phyloP scores from a whole-genome alignment of 2,888 invertebrate genomes.

The Drosophila pseudotalamancana region DNA sequence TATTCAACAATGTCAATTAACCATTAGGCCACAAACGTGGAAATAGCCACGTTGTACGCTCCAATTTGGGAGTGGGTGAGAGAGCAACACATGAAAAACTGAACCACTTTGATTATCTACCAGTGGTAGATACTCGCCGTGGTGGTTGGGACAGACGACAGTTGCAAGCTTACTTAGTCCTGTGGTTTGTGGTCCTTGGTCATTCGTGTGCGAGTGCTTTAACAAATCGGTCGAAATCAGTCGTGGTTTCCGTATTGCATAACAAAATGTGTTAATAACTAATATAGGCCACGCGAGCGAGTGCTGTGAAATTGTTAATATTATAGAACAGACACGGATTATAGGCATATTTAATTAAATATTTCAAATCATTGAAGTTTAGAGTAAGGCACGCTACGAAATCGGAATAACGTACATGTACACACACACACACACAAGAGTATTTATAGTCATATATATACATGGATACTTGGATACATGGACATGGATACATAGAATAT shows the following conservation, averaged over 20 bases:
- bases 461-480: too few species aligned
- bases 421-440: neutral
- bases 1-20: slow-evolving; percentile 14
- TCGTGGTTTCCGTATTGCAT: slow-evolving; percentile 27
- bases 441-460: too few species aligned
- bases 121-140: slow-evolving; percentile 7
- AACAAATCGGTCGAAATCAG: slow-evolving; percentile 51
- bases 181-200: slow-evolving; percentile 25
- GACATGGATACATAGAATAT: neutral
- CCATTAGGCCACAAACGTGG: slow-evolving; percentile 3
- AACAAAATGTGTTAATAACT: slow-evolving; percentile 42
- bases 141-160: slow-evolving; percentile 23
- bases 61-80: slow-evolving; percentile 5
- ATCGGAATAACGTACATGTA: too few species aligned
- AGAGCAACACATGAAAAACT: slow-evolving; percentile 51
- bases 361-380: slow-evolving; percentile 48
- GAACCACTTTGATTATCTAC: slow-evolving; percentile 40
- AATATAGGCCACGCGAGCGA: slow-evolving; percentile 54
- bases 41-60: neutral
- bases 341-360: too few species aligned
- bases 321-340: slow-evolving; percentile 26
- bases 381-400: too few species aligned
- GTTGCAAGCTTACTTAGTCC: slow-evolving; percentile 21
- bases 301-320: slow-evolving; percentile 27
- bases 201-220: slow-evolving; percentile 65